These are phyloP conservation scores for Gambelia wislizenii DNA, from an alignment of 2,797 vertebrate genomes.

Conservation along the genomic window DNA sequence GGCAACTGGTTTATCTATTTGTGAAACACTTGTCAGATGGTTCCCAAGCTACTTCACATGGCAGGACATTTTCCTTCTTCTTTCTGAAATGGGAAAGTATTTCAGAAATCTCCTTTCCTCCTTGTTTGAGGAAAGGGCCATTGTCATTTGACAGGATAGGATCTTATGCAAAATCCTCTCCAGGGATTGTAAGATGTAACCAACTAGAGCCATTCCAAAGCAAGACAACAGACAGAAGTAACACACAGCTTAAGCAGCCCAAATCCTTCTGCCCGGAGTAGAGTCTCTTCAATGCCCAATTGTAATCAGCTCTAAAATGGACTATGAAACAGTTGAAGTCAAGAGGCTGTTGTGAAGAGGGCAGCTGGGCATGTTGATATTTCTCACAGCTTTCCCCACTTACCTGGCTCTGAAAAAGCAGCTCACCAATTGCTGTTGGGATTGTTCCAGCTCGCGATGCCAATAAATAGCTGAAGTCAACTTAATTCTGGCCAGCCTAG, in stretches of 20 bases:
- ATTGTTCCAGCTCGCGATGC: conserved; percentile 36
- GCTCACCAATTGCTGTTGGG: conserved; percentile 24
- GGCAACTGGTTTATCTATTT: background rate
- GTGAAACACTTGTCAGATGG: background rate
- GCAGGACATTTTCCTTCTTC: background rate
- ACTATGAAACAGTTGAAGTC: conserved; percentile 17
- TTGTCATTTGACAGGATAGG: conserved; percentile 11
- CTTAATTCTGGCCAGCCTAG: conserved; percentile 52
- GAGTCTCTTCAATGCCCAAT: conserved; percentile 24
- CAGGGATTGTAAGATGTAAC: fast-evolving
- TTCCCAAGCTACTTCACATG: conserved; percentile 30
- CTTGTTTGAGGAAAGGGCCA: conserved; percentile 5
- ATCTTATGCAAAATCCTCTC: background rate
- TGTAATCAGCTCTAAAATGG: conserved; percentile 17
- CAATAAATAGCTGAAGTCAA: conserved; percentile 38
- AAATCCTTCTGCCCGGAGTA: background rate
- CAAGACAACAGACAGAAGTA: background rate
- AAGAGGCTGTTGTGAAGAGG: conserved; percentile 27
- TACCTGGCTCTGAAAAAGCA: conserved; percentile 26
- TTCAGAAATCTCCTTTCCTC: background rate
- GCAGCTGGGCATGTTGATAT: background rate
- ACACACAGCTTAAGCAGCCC: conserved; percentile 1
- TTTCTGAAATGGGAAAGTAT: conserved; percentile 20
- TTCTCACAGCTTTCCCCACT: conserved; percentile 37
- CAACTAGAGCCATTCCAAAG: background rate